Base-by-base conservation (phyloP, 2,888 invertebrate genomes). In the Caenorhabditis wallacei region DNA sequence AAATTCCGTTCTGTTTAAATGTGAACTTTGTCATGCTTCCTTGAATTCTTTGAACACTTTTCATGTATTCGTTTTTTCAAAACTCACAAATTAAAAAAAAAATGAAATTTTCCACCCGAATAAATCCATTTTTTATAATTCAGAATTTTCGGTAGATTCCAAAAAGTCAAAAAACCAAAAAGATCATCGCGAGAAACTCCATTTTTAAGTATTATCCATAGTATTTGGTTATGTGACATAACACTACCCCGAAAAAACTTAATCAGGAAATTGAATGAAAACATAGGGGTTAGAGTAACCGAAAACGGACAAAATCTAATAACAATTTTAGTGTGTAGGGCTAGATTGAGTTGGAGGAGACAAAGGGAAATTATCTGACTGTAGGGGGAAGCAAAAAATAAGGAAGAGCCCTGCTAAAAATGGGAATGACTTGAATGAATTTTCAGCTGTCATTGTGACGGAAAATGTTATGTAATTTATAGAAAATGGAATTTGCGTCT, bases 381-480 rank as follows among this genome's bases (percentile, higher is more conserved):
- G 30, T 26, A n/a, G 7, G n/a, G 26, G 35, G n/a, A 30, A 26
- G 35, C 18, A 13, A 20, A 20, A 48, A 10, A 48, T 20, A 18
- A 48, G 46, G n/a, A 11, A n/a, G 40, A 2, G 40, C 40, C 40
- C 40, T 11, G n/a, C n/a, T n/a, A n/a, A n/a, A n/a, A n/a, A n/a
- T 26, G 54, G 54, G 54, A 54, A 56, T n/a, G 30, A n/a, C 30
- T 8, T 30, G 30, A 30, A 30, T 5, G 30, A 85, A 74, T 18
- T 56, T 74, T 74, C 64, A 64, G 54, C 57, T 74, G 54, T 35
- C 57, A 35, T 57, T 37, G 57, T 57, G 57, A 57, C 57, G 57
- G 20, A 57, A 30, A 56, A 56, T 56, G n/a, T 30, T 30, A 5
- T 30, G 30, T 5, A 5, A 30, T 30, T 30, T 30, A 8, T 5